Percentiles rank a stretch among this genome's conserved stretches.
These are phyloP conservation scores for Helicoverpa zea DNA, from an alignment of 1,140 invertebrate species.

Conservation along the genomic window DNA sequence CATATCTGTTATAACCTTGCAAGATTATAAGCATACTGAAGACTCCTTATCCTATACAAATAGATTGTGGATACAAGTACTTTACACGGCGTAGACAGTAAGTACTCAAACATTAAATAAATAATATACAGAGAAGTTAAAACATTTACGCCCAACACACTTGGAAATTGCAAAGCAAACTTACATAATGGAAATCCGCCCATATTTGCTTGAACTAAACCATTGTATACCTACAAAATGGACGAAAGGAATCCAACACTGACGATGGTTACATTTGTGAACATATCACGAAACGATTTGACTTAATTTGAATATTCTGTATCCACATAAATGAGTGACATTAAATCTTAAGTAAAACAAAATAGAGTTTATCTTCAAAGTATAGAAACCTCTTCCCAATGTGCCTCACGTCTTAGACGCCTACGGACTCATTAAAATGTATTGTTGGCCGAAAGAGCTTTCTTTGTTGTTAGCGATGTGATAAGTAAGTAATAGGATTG, in stretches of 20 bases:
- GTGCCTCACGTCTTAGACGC: conserved; percentile 43
- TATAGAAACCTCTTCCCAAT: background rate
- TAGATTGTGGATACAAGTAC: conserved; percentile 20
- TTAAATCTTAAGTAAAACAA: conserved; percentile 15
- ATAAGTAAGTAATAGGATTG: conserved; percentile 35
- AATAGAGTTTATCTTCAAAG: conserved; percentile 35
- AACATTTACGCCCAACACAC: conserved; percentile 15
- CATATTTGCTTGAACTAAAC: conserved; percentile 29
- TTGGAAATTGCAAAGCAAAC: conserved; percentile 39
- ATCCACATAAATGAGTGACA: background rate
- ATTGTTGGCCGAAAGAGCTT: conserved; percentile 43
- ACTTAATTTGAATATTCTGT: conserved; percentile 37
- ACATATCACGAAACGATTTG: conserved; percentile 36
- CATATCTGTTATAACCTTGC: background rate
- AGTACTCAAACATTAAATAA: conserved; percentile 10
- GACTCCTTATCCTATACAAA: conserved; percentile 8
- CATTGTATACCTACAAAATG: conserved; percentile 7
- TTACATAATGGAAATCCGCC: conserved; percentile 35
- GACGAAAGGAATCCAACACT: conserved; percentile 27
- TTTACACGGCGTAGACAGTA: background rate
- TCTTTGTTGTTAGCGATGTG: conserved; percentile 19
- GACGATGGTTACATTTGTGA: conserved; percentile 18
- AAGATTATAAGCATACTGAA: conserved; percentile 1
- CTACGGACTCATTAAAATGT: conserved; percentile 49
- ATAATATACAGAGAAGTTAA: conserved; percentile 9